Evolutionary conservation across 2,888 invertebrate species (phyloP), one percentile per base, ranked within the genome.

Genomic region (Oscheius sp.): DNA sequence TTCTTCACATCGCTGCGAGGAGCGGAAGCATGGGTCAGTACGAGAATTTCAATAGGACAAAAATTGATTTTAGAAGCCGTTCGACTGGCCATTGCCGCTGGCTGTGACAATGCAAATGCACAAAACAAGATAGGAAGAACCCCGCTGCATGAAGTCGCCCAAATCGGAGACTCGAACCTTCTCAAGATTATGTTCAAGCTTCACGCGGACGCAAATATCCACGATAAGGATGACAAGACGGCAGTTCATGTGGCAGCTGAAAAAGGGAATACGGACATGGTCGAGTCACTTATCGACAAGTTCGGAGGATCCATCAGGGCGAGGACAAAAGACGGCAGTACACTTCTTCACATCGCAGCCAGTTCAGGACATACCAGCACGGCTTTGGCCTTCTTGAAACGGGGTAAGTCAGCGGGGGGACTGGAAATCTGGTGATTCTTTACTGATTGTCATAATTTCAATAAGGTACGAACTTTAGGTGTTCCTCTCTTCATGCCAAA

Each of bases 401-500:
- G 97, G 90, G 99, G 78, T 70, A 47, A 42, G 33, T 29, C 32
- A 5, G 42, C 4, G 7, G 3, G 42, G 42, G 42, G 7, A 42
- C 7, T 7, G 7, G 42, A 42, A 21, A 21, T 21, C 21, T 21
- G 21, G 21, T 21, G 21, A 21, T 21, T 21, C 21, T 21, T 21
- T 21, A 21, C 21, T 21, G 21, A 21, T 21, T 21, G 21, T 21
- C 21, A 21, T 21, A 21, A 21, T 21, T 21, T 55, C 5, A 21
- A 21, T 3, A n/a, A 29, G 50, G 48, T 29, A 11, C 42, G 21
- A 71, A 29, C 3, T 79, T 60, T 53, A 82, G 82, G 99, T 11
- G 98, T 99, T 51, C 98, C 98, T 83, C 92, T 99, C 33, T 96
- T 97, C 90, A 99, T 99, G 98, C 98, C 99, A 78, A 99, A 99